phyloP scores from a whole-genome alignment of 1,140 invertebrate genomes.

The Pygmarrhopalites habei region DNA sequence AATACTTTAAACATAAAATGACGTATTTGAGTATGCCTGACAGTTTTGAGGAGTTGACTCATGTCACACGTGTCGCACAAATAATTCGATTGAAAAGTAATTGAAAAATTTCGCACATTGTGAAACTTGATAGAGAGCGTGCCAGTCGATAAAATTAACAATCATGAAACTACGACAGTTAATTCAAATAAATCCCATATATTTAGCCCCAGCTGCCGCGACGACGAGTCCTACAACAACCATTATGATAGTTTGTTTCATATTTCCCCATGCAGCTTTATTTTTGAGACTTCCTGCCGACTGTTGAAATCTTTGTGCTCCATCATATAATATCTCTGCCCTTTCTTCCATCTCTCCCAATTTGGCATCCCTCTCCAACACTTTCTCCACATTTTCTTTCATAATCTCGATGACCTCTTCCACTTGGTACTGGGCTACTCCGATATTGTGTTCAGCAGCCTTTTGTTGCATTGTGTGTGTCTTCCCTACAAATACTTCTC shows the following conservation, averaged over 20 bases:
- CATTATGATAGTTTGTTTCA: constrained; percentile 42
- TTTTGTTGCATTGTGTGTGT: background rate
- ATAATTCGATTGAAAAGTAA: no score
- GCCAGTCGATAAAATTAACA: no score
- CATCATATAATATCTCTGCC: constrained; percentile 61
- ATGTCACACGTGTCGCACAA: no score
- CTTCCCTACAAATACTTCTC: background rate
- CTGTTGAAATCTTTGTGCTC: constrained; percentile 59
- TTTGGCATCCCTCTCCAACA: constrained; percentile 90
- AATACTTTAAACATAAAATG: no score
- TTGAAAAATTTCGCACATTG: no score
- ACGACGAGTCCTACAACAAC: background rate
- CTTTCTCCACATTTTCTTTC: constrained; percentile 94
- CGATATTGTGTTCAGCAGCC: background rate
- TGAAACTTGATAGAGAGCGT: no score
- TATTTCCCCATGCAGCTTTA: constrained; percentile 61
- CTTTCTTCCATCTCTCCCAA: constrained; percentile 90
- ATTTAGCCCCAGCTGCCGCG: background rate
- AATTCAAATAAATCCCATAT: background rate
- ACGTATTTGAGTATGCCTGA: no score
- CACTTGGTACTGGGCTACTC: background rate
- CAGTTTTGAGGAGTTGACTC: no score
- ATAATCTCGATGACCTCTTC: constrained; percentile 79
- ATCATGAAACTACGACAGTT: no score
- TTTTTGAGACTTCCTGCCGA: constrained; percentile 58